Evolutionary conservation across 2,113 vertebrate species (phyloP), one percentile per base, ranked within the genome.

Genomic region (Microtus ochrogaster): DNA sequence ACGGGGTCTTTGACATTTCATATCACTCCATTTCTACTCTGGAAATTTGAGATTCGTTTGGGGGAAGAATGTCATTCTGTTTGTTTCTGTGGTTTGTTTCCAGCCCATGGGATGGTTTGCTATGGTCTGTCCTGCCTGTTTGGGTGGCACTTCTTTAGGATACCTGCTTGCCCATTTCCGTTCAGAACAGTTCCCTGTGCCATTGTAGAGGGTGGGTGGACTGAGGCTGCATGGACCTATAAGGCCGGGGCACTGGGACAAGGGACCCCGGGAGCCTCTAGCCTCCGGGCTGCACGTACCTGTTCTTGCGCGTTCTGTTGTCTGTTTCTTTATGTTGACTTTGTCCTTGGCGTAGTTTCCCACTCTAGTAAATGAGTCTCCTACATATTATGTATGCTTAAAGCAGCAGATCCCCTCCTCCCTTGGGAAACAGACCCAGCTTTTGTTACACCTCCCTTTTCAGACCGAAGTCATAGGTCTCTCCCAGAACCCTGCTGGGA

Each of bases 221-320:
- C 63, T 28, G 66, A 63, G 99, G 99, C 99, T 99, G 99, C 99
- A 99, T 99, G 99, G 98, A 98, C 98, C 98, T 97, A 98, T 98
- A 99, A 99, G 99, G 99, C 98, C 97, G 98, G 99, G 98, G 98
- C 98, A 99, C 98, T 98, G 98, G 98, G 98, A 98, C 98, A 93
- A 94, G 98, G 98, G 28, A 97, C 81, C 58, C 63, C 26, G 97
- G 95, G 98, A 98, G 98, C 98, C 98, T 98, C 98, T 98, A 98
- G 98, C 99, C 98, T 98, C 99, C 99, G 98, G 98, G 99, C 99
- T 99, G 99, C 99, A 99, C 99, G 99, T 97, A 97, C 86, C 98
- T 98, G 96, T 98, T 97, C 96, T 96, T 98, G 98, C 98, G 97
- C 94, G 96, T 98, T 98, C 96, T 96, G 98, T 98, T 96, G 98